Conservation (phyloP, 1,140 invertebrate genomes). For the Lepidostoma basale region DNA sequence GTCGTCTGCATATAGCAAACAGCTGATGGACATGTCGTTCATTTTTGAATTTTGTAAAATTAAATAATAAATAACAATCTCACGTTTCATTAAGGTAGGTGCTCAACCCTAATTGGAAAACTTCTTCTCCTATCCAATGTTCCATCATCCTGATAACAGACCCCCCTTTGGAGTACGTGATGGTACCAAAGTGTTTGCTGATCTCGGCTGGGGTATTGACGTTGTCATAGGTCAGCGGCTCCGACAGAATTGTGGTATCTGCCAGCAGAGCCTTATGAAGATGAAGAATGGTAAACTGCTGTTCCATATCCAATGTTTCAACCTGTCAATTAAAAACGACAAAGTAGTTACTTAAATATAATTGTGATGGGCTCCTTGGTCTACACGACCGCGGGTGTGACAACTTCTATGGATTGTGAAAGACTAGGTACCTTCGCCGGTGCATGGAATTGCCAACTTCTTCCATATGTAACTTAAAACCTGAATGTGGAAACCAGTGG, state of each 20-base stretch:
- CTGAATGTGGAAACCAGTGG: too few relatives aligned
- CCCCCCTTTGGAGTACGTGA: slow-evolving; percentile 63
- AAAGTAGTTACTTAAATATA: neutral
- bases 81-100: slow-evolving; percentile 33
- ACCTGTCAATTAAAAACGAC: neutral
- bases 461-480: too few relatives aligned
- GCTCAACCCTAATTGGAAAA: slow-evolving; percentile 65
- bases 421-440: too few relatives aligned
- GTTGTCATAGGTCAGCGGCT: slow-evolving; percentile 56
- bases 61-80: too few relatives aligned
- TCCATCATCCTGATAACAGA: slow-evolving; percentile 72
- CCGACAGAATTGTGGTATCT: slow-evolving; percentile 66
- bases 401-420: too few relatives aligned
- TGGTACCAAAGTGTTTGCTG: slow-evolving; percentile 56
- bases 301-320: neutral
- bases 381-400: too few relatives aligned
- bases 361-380: too few relatives aligned
- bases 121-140: too few relatives aligned
- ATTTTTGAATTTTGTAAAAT: too few relatives aligned
- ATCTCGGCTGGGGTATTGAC: slow-evolving; percentile 51
- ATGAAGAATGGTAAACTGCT: slow-evolving; percentile 61
- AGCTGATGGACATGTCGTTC: too few relatives aligned
- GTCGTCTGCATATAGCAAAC: too few relatives aligned
- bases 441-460: too few relatives aligned
- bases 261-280: slow-evolving; percentile 64